These are phyloP conservation scores for Elephantulus edwardii DNA, from an alignment of 2,113 vertebrate species.

Conservation along the genomic window DNA sequence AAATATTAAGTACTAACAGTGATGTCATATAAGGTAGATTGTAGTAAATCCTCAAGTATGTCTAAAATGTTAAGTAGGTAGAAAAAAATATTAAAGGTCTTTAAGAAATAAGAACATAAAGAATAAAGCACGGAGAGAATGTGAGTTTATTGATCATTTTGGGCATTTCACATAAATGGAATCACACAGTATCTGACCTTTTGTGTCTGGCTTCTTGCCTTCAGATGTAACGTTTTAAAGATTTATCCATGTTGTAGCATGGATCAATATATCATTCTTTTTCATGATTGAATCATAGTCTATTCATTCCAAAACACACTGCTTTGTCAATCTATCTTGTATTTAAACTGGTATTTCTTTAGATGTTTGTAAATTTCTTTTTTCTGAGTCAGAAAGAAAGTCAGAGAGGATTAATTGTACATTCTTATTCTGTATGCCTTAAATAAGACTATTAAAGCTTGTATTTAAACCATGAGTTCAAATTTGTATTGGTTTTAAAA, in stretches of 20 bases:
- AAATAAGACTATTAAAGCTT: neutral
- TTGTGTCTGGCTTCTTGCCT: neutral
- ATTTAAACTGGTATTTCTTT: neutral
- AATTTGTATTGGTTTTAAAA: neutral
- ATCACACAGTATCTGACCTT: neutral
- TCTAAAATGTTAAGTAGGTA: neutral
- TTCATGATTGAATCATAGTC: neutral
- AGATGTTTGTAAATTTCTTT: neutral
- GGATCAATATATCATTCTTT: neutral
- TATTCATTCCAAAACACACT: neutral
- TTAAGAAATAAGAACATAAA: neutral
- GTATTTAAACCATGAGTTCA: neutral
- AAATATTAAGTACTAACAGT: neutral
- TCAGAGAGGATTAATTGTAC: neutral
- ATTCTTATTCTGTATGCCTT: neutral
- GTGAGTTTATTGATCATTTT: neutral
- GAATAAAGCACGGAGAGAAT: neutral
- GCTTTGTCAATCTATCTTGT: neutral
- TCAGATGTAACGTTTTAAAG: neutral
- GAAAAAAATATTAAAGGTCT: constrained; percentile 19
- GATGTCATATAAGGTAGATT: neutral
- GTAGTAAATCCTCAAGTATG: neutral
- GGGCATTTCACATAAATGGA: neutral
- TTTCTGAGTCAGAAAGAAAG: neutral
- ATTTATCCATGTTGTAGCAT: neutral